phyloP scores from a whole-genome alignment of 2,113 vertebrate genomes.

The Mirza zaza region DNA sequence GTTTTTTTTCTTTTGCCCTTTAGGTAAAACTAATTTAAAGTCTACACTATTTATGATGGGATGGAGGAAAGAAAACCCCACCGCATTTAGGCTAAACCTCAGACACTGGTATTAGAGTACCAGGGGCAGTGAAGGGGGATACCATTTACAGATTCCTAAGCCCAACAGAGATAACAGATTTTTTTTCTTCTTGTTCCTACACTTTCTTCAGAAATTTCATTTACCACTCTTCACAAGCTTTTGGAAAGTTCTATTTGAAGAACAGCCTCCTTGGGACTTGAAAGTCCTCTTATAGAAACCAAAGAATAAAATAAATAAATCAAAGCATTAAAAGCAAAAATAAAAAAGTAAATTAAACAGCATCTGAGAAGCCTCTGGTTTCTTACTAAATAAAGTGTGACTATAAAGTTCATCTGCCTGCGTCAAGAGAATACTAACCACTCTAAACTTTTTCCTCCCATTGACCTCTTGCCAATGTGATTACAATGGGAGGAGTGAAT shows the following conservation, averaged over 20 bases:
- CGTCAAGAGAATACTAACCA: conserved; percentile 50
- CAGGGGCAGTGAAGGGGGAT: accelerated
- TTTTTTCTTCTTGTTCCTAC: not conserved
- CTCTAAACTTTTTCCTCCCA: not conserved
- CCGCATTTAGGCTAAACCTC: not conserved
- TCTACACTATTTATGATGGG: not conserved
- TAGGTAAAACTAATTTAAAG: not conserved
- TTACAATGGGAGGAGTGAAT: conserved; percentile 77
- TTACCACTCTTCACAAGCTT: not conserved
- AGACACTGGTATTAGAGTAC: too few relatives aligned
- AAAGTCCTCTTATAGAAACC: not conserved
- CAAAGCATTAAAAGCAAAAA: not conserved
- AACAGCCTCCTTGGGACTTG: not conserved
- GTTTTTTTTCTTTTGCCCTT: not conserved
- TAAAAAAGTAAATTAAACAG: not conserved
- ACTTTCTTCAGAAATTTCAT: not conserved
- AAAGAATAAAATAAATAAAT: not conserved
- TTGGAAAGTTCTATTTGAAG: not conserved
- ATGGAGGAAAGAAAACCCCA: not conserved
- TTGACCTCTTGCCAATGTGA: conserved; percentile 82
- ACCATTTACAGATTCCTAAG: not conserved
- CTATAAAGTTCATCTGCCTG: not conserved
- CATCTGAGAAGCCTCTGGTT: not conserved
- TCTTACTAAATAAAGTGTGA: conserved; percentile 27
- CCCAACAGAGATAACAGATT: not conserved